Evolutionary conservation across 2,888 invertebrate genomes (phyloP), one percentile per base, ranked within the genome.

Genomic region (Xiphydria camelus): DNA sequence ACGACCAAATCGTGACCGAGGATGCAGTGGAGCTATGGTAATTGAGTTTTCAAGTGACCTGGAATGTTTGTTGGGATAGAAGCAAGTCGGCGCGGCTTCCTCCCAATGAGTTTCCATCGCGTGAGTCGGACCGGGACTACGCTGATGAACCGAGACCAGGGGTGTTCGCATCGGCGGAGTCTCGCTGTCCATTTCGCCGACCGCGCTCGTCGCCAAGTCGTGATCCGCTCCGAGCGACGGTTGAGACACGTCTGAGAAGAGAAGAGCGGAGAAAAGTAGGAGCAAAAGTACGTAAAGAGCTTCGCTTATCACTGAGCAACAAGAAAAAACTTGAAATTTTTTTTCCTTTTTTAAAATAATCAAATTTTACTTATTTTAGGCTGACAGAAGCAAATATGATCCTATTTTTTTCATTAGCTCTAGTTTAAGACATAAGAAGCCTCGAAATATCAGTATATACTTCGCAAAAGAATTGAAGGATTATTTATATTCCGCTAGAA

Each of bases 201-300:
- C 47, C 3, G 59, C 57, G 34, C 58, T 62, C n/a, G 59, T 57
- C n/a, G 59, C 58, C 21, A 72, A 43, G 62, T 87, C 82, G 62
- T 82, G 82, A 65, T 87, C 87, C 4, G 83, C 82, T 51, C 88
- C 88, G 44, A 88, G 73, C 0, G 89, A 88, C 0, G 88, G 87
- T 68, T 89, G 89, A 63, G 88, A 89, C 2, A 87, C 82, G 65
- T 90, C 89, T 86, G 60, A 10, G 6, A 23, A 4, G 3, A 39
- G n/a, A 37, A 33, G 15, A 4, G n/a, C n/a, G n/a, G n/a, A n/a
- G n/a, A n/a, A n/a, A n/a, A n/a, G n/a, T n/a, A n/a, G n/a, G n/a
- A n/a, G n/a, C n/a, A n/a, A n/a, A n/a, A n/a, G n/a, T n/a, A n/a
- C n/a, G n/a, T n/a, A n/a, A n/a, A n/a, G n/a, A n/a, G n/a, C n/a